Evolutionary conservation across 2,888 invertebrate species (phyloP).

Genomic region (Tipula lateralis): DNA sequence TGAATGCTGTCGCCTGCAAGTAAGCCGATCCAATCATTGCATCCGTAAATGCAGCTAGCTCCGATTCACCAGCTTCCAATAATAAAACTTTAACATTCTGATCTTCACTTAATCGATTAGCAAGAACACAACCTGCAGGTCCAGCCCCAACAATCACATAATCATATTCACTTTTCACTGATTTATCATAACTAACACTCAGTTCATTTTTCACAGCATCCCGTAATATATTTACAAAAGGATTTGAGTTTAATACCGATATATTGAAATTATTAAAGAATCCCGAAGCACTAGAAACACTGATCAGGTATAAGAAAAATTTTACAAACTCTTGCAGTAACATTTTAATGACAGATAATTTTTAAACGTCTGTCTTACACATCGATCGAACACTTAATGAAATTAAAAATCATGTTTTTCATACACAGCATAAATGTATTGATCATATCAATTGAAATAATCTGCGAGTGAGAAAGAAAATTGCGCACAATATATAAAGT

Average conservation of each 20-base stretch:
- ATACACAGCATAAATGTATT: background rate
- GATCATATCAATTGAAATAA: background rate
- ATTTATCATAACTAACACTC: background rate
- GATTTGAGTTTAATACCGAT: background rate
- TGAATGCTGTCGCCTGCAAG: conserved; percentile 55
- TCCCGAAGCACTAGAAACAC: background rate
- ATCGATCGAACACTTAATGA: background rate
- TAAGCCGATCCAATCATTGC: conserved; percentile 53
- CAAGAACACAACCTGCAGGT: conserved; percentile 65
- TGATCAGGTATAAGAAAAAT: background rate
- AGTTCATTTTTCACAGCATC: background rate
- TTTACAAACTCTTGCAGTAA: background rate
- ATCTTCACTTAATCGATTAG: conserved; percentile 63
- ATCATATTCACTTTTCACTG: conserved; percentile 52
- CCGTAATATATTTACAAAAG: background rate
- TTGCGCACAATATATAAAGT: background rate
- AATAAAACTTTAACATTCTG: conserved; percentile 53
- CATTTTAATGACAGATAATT: background rate
- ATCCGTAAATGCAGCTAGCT: conserved; percentile 51
- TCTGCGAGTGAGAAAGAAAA: background rate
- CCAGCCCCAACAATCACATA: conserved; percentile 67
- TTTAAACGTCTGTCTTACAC: background rate
- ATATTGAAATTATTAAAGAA: background rate
- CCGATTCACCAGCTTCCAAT: conserved; percentile 48
- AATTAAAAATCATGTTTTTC: background rate